These are phyloP conservation scores for Mythimna ferrago DNA, from an alignment of 2,888 invertebrate species.

Conservation along the genomic window DNA sequence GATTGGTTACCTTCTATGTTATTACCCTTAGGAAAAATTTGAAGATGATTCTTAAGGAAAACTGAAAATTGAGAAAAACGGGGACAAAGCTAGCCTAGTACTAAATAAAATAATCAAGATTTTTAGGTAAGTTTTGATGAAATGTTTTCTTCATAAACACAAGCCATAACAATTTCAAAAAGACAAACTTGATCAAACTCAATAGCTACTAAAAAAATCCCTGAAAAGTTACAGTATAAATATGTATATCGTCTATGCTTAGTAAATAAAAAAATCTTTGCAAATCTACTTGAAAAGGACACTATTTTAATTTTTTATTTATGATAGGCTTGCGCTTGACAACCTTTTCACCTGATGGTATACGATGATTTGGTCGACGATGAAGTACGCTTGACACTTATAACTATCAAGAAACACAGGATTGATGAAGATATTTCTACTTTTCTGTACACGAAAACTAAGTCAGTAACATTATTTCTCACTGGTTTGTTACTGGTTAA, in stretches of 20 bases:
- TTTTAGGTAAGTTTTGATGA: neutral
- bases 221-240: neutral
- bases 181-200: neutral
- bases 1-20: constrained; percentile 41
- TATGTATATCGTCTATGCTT: neutral
- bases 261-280: no score
- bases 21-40: constrained; percentile 18
- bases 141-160: neutral
- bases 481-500: constrained; percentile 45
- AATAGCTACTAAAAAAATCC: neutral
- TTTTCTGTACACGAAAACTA: neutral
- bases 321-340: no score
- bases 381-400: no score
- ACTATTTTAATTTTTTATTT: neutral
- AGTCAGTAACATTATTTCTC: constrained; percentile 46
- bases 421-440: neutral
- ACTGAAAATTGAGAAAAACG: neutral
- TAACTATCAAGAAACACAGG: no score
- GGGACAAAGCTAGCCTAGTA: neutral
- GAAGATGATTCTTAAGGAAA: neutral
- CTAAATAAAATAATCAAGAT: neutral
- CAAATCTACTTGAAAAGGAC: neutral
- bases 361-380: no score
- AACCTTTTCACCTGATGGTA: no score
- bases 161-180: neutral